Evolutionary conservation across 2,888 invertebrate species (phyloP).

Genomic region (Netelia fuscicornis): DNA sequence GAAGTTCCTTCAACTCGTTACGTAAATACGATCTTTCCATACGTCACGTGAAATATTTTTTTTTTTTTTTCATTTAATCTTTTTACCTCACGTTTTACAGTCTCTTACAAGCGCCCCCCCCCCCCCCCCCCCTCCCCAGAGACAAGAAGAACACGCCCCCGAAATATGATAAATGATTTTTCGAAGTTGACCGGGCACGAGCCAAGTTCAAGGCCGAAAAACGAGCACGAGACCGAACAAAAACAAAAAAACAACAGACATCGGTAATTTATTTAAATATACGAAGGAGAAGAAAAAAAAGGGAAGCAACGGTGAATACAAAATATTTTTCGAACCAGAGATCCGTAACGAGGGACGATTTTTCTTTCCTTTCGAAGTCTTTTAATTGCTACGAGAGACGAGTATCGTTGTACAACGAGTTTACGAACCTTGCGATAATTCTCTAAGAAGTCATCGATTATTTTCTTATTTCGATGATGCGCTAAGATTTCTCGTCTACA

Average conservation of each 20-base stretch:
- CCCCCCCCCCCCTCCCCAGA: conserved; percentile 3
- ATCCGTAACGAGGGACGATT: conserved; percentile 60
- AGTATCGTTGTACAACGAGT: conserved; percentile 6
- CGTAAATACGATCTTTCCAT: conserved; percentile 58
- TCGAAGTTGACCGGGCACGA: conserved; percentile 62
- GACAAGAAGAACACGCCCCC: conserved; percentile 35
- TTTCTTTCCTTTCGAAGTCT: conserved; percentile 49
- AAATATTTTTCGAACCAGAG: conserved; percentile 10
- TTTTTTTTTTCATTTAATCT: background rate
- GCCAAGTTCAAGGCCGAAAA: conserved; percentile 61
- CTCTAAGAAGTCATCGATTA: conserved; percentile 55
- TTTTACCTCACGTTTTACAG: conserved; percentile 5
- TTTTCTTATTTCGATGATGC: conserved; percentile 35
- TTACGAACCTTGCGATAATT: conserved; percentile 1
- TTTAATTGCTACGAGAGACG: conserved; percentile 50
- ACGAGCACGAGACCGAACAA: conserved; percentile 6
- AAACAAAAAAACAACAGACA: conserved; percentile 2
- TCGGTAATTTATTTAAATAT: conserved; percentile 40
- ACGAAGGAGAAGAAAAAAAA: conserved; percentile 10
- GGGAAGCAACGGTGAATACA: conserved; percentile 18
- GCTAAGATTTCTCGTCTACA: conserved; percentile 36
- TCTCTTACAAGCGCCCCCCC: background rate
- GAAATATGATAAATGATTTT: conserved; percentile 65
- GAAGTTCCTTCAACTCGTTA: conserved; percentile 63
- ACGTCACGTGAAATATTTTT: background rate